These are phyloP conservation scores for Homalodisca vitripennis DNA, from an alignment of 1,140 invertebrate species.

Conservation along the genomic window DNA sequence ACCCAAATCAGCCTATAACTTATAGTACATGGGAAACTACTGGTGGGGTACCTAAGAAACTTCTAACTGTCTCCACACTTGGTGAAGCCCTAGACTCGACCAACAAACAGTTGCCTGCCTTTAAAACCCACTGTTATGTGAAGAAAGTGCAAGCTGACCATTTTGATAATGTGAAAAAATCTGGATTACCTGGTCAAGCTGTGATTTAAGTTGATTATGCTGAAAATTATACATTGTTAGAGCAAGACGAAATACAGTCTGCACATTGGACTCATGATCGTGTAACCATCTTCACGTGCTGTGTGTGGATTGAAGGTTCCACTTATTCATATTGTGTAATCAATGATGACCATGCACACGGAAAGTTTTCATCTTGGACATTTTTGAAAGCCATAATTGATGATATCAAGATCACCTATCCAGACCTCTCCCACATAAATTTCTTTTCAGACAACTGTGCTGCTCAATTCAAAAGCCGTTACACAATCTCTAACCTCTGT, in stretches of 20 bases:
- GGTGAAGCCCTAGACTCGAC: background rate
- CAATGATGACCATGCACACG: conserved; percentile 15
- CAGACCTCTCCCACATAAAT: conserved; percentile 15
- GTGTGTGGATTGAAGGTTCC: conserved; percentile 10
- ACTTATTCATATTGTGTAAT: conserved; percentile 17
- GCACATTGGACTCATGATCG: conserved; percentile 10
- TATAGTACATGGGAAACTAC: background rate
- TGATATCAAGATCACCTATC: conserved; percentile 6
- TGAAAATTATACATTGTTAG: conserved; percentile 17
- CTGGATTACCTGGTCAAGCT: conserved; percentile 11
- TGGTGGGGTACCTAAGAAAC: conserved; percentile 10
- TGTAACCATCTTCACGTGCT: conserved; percentile 20
- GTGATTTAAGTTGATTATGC: conserved; percentile 12
- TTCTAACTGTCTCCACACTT: background rate
- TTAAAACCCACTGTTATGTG: conserved; percentile 23
- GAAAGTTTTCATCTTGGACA: conserved; percentile 9
- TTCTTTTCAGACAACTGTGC: conserved; percentile 25
- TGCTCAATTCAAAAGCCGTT: conserved; percentile 16
- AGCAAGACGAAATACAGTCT: conserved; percentile 25
- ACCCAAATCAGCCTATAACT: background rate
- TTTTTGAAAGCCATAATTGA: conserved; percentile 13
- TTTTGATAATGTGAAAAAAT: conserved; percentile 1
- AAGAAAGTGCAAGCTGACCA: conserved; percentile 18
- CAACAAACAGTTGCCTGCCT: conserved; percentile 1
- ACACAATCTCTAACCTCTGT: conserved; percentile 31